A percentile compares a stretch with the other conserved stretches of the same genome.
phyloP scores from a whole-genome alignment of 2,888 invertebrate species.

The Ochlodes sylvanus region DNA sequence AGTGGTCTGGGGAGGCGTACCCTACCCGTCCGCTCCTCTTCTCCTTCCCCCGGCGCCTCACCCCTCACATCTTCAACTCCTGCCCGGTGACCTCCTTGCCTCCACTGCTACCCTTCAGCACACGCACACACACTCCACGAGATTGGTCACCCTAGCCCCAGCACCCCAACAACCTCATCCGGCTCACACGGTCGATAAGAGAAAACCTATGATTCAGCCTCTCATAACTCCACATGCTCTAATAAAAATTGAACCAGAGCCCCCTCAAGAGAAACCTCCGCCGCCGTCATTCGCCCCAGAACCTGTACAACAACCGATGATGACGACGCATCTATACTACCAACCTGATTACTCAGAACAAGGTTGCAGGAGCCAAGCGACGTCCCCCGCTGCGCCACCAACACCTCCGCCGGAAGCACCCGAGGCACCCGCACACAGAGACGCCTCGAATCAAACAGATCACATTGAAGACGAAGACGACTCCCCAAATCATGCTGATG shows the following conservation, averaged over 20 bases:
- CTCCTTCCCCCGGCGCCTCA: slow-evolving; percentile 80
- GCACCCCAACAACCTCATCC: slow-evolving; percentile 74
- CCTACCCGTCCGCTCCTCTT: slow-evolving; percentile 73
- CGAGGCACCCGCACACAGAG: slow-evolving; percentile 88
- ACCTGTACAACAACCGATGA: slow-evolving; percentile 78
- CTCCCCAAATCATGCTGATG: slow-evolving; percentile 75
- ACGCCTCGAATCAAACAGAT: slow-evolving; percentile 94
- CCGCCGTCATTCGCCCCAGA: slow-evolving; percentile 75
- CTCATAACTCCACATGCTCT: slow-evolving; percentile 81
- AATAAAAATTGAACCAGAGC: slow-evolving; percentile 90
- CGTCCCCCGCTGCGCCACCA: slow-evolving; percentile 86
- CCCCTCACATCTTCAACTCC: slow-evolving; percentile 87
- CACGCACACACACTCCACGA: slow-evolving; percentile 88
- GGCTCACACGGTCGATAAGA: slow-evolving; percentile 63
- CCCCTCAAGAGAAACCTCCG: slow-evolving; percentile 71
- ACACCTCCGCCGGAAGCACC: slow-evolving; percentile 81
- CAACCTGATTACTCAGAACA: slow-evolving; percentile 79
- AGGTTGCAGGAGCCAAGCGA: slow-evolving; percentile 82
- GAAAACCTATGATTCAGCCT: slow-evolving; percentile 80
- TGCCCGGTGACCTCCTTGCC: slow-evolving; percentile 87
- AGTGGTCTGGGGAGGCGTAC: slow-evolving; percentile 90
- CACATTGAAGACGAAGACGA: slow-evolving; percentile 90
- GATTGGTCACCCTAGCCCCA: slow-evolving; percentile 87
- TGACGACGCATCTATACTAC: slow-evolving; percentile 85
- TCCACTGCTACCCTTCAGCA: slow-evolving; percentile 88